These are phyloP conservation scores for Drosophila serrata DNA, from an alignment of 1,140 invertebrate species.

Conservation along the genomic window DNA sequence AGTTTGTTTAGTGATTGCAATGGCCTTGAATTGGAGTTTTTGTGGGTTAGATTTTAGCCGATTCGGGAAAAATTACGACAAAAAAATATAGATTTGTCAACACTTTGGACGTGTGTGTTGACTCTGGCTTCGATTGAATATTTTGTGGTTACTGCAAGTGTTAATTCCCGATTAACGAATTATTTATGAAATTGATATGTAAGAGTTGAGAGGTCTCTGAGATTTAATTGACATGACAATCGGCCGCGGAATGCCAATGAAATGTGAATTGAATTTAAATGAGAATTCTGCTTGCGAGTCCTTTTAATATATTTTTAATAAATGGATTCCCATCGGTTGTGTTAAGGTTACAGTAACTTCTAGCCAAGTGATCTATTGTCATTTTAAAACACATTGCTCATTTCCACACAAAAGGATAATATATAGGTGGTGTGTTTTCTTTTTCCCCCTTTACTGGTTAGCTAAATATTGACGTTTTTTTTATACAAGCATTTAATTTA, in stretches of 20 bases:
- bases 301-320: conserved; percentile 7
- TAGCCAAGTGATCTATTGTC: conserved; percentile 26
- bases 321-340: conserved; percentile 9
- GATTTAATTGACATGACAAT: conserved; percentile 54
- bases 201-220: conserved; percentile 41
- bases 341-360: conserved; percentile 23
- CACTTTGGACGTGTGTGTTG: conserved; percentile 17
- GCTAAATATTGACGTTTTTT: conserved; percentile 64
- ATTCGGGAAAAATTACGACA: conserved; percentile 5
- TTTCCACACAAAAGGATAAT: conserved; percentile 13
- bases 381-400: conserved; percentile 24
- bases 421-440: conserved; percentile 20
- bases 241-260: conserved; percentile 32
- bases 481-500: conserved; percentile 43
- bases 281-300: conserved; percentile 6
- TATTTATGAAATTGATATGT: conserved; percentile 53
- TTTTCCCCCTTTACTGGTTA: conserved; percentile 49
- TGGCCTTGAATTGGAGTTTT: conserved; percentile 69
- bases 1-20: conserved; percentile 64
- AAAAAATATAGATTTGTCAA: conserved; percentile 47
- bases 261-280: conserved; percentile 52
- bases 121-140: conserved; percentile 22
- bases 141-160: conserved; percentile 29
- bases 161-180: conserved; percentile 48
- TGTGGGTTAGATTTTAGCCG: conserved; percentile 54